Conservation (phyloP, 2,113 vertebrate genomes). For the Pelodiscus sinensis region DNA sequence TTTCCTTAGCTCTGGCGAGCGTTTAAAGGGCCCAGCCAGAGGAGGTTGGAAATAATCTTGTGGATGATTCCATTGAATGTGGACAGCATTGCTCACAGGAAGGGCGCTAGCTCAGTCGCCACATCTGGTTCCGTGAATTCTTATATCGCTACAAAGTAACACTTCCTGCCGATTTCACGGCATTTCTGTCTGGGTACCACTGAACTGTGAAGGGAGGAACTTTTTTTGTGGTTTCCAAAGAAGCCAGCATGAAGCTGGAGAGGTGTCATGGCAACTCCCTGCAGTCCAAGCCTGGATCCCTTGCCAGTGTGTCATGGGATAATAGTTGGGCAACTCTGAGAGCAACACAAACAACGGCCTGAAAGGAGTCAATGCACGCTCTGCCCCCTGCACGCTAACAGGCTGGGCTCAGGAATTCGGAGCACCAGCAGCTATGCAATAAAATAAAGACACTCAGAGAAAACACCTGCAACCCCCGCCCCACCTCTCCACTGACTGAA, state of each 20-base stretch:
- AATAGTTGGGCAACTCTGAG: neutral
- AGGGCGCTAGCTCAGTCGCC: conserved; percentile 25
- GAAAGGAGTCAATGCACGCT: fast-evolving
- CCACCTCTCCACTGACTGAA: neutral
- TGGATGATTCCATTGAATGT: neutral
- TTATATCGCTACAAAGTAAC: conserved; percentile 61
- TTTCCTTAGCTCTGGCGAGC: fast-evolving
- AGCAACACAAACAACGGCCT: neutral
- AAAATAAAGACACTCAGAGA: neutral
- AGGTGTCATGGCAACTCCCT: conserved; percentile 62
- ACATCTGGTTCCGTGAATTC: conserved; percentile 67
- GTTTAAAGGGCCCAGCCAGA: neutral
- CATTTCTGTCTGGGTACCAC: conserved; percentile 58
- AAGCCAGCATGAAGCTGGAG: conserved; percentile 57
- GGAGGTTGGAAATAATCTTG: neutral
- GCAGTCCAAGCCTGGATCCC: neutral
- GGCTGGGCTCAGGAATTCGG: neutral
- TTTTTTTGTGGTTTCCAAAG: conserved; percentile 55
- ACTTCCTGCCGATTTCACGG: conserved; percentile 64
- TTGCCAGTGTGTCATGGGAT: fast-evolving
- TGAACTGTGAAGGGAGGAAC: conserved; percentile 56
- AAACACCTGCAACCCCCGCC: neutral
- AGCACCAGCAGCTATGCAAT: fast-evolving
- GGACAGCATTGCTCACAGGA: neutral
- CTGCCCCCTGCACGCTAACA: fast-evolving